phyloP scores from a whole-genome alignment of 2,797 vertebrate genomes.

The Sylvilagus floridanus region DNA sequence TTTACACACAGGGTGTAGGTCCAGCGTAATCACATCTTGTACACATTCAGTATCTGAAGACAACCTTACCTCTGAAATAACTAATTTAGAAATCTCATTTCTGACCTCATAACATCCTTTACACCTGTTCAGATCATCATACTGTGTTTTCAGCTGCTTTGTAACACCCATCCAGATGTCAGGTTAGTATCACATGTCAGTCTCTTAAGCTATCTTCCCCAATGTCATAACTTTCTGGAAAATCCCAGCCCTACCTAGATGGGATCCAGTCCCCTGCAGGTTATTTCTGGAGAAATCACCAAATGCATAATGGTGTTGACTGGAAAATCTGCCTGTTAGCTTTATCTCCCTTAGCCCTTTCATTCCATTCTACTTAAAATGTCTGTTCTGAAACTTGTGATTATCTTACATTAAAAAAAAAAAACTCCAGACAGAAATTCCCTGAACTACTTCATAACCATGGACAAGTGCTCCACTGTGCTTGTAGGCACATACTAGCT shows the following conservation, averaged over 20 bases:
- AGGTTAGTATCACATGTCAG: background rate
- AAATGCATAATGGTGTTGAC: background rate
- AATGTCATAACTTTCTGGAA: background rate
- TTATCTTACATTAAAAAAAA: background rate
- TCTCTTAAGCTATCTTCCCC: background rate
- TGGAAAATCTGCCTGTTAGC: background rate
- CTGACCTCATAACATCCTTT: background rate
- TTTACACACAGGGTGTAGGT: background rate
- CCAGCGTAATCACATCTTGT: background rate
- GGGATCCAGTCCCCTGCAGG: background rate
- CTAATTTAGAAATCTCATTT: background rate
- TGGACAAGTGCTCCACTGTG: background rate
- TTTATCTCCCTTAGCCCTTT: background rate
- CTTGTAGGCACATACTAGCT: background rate
- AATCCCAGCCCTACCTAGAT: background rate
- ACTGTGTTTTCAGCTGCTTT: background rate
- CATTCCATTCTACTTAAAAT: background rate
- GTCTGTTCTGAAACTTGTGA: background rate
- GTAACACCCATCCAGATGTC: background rate
- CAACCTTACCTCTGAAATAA: background rate
- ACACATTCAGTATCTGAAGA: background rate
- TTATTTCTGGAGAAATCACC: slow-evolving; percentile 5
- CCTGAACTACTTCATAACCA: background rate
- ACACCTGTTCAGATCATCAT: background rate
- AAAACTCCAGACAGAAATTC: slow-evolving; percentile 13